phyloP scores from a whole-genome alignment of 2,888 invertebrate genomes.

The Folsomia candida region DNA sequence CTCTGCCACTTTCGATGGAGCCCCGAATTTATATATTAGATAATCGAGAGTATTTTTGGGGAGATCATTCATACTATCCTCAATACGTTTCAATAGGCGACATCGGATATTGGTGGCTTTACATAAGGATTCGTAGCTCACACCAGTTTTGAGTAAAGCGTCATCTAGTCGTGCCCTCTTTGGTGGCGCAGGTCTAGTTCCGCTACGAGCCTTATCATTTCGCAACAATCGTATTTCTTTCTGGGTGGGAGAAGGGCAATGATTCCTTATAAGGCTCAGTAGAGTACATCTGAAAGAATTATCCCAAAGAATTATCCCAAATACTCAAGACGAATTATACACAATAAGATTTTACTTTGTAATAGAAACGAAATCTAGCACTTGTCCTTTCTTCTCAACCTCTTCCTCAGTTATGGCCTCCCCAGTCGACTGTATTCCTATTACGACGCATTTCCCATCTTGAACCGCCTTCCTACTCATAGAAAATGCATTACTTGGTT shows the following conservation, averaged over 20 bases:
- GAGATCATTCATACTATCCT: constrained; percentile 77
- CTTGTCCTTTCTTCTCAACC: constrained; percentile 92
- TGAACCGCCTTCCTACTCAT: constrained; percentile 41
- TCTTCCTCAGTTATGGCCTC: constrained; percentile 96
- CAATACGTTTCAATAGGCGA: constrained; percentile 79
- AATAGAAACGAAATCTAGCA: constrained; percentile 95
- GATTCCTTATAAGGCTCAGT: constrained; percentile 93
- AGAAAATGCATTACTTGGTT: background rate
- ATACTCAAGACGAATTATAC: background rate
- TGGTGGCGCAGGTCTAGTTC: constrained; percentile 52
- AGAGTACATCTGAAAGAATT: constrained; percentile 94
- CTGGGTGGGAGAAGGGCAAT: constrained; percentile 95
- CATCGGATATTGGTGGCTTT: constrained; percentile 90
- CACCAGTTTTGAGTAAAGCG: constrained; percentile 54
- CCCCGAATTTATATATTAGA: constrained; percentile 95
- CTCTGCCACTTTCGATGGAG: constrained; percentile 96
- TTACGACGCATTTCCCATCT: constrained; percentile 94
- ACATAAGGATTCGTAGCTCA: constrained; percentile 81
- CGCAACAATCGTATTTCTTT: constrained; percentile 73
- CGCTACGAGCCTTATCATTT: constrained; percentile 58
- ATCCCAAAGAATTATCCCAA: too few species aligned
- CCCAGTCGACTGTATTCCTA: constrained; percentile 97
- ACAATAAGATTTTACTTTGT: constrained; percentile 65
- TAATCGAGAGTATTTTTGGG: constrained; percentile 98
- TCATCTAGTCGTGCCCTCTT: constrained; percentile 62